These are phyloP conservation scores for Champsocephalus gunnari DNA, from an alignment of 2,797 vertebrate genomes.

Conservation along the genomic window DNA sequence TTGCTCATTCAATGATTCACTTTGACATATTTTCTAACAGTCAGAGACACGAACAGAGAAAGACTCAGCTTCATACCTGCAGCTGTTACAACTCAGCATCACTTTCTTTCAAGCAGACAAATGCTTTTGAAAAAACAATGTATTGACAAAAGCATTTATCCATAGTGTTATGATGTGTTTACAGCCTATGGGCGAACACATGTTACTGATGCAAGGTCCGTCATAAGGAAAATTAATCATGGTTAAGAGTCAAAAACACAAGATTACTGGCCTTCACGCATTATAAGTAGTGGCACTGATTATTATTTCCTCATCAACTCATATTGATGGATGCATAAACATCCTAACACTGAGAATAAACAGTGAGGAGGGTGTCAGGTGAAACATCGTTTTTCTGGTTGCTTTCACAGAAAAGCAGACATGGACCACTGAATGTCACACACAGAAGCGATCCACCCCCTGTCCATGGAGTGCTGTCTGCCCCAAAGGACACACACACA, in stretches of 20 bases:
- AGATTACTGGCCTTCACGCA: not conserved
- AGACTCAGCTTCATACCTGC: not conserved
- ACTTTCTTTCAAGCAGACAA: not conserved
- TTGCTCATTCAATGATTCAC: constrained; percentile 13
- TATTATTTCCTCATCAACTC: not conserved
- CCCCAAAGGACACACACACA: not conserved
- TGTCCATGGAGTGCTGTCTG: not conserved
- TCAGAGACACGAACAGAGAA: not conserved
- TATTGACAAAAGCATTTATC: not conserved
- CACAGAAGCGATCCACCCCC: constrained; percentile 6
- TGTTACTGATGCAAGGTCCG: not conserved
- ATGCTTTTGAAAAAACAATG: not conserved
- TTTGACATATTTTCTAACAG: not conserved
- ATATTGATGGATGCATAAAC: not conserved
- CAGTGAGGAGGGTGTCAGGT: not conserved
- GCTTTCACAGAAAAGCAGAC: constrained; percentile 18
- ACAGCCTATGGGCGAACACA: not conserved
- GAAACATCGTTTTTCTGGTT: not conserved
- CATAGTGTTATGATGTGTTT: not conserved
- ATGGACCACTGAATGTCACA: constrained; percentile 7
- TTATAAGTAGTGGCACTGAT: not conserved
- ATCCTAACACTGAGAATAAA: not conserved
- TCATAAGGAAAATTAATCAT: not conserved
- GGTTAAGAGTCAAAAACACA: not conserved
- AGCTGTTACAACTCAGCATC: constrained; percentile 7